These are phyloP conservation scores for Drosophila mayri DNA, from an alignment of 1,140 invertebrate genomes.

Conservation along the genomic window DNA sequence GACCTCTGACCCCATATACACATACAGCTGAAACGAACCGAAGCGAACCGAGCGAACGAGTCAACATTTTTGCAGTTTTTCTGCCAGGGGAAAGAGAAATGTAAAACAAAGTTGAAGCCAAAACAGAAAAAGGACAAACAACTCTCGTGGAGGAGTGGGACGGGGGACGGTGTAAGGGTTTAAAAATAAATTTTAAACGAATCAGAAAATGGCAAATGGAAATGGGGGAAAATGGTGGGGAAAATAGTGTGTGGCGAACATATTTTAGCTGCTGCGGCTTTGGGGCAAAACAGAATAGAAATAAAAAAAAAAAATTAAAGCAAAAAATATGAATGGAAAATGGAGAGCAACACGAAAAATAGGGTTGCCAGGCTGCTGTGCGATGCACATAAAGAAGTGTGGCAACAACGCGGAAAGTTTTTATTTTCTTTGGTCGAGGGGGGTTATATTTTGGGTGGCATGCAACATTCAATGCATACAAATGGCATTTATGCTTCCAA, in stretches of 20 bases:
- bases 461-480: slow-evolving; percentile 84
- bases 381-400: slow-evolving; percentile 66
- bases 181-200: slow-evolving; percentile 72
- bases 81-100: slow-evolving; percentile 45
- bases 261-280: slow-evolving; percentile 74
- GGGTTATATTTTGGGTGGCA: slow-evolving; percentile 47
- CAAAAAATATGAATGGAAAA: slow-evolving; percentile 60
- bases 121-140: slow-evolving; percentile 53
- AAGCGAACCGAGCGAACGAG: slow-evolving; percentile 19
- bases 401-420: slow-evolving; percentile 65
- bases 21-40: slow-evolving; percentile 12
- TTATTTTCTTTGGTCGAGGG: slow-evolving; percentile 20
- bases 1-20: slow-evolving; percentile 31
- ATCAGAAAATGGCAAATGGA: slow-evolving; percentile 72
- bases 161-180: background rate
- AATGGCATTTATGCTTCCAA: slow-evolving; percentile 82
- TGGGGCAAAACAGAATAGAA: slow-evolving; percentile 24
- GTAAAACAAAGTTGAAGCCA: slow-evolving; percentile 63
- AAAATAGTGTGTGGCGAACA: slow-evolving; percentile 67
- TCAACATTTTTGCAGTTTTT: slow-evolving; percentile 56
- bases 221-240: slow-evolving; percentile 55
- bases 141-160: background rate
- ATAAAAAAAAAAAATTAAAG: slow-evolving; percentile 15
- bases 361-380: slow-evolving; percentile 69
- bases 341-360: slow-evolving; percentile 18